A percentile compares a stretch with the other conserved stretches of the same genome.
Evolutionary conservation across 1,140 invertebrate species (phyloP).

Genomic region (Penaeus japonicus): DNA sequence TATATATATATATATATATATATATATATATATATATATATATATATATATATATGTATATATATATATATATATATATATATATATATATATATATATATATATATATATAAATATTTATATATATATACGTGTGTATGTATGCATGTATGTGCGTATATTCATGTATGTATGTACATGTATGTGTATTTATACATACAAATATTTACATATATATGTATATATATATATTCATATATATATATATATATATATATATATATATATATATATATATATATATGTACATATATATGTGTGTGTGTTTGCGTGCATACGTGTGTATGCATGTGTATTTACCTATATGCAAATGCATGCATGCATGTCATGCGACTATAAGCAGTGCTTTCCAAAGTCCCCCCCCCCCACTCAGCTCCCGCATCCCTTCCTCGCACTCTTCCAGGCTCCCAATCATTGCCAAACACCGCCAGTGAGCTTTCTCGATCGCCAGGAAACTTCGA

Average conservation of each 20-base stretch:
- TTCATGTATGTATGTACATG: not conserved
- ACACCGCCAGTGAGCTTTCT: too few relatives aligned
- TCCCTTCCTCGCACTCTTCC: too few relatives aligned
- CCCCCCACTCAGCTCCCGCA: too few relatives aligned
- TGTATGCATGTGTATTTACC: not conserved
- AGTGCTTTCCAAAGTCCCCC: too few relatives aligned
- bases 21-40: too few relatives aligned
- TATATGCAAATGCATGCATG: not conserved
- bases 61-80: not conserved
- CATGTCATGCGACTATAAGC: too few relatives aligned
- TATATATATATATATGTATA: too few relatives aligned
- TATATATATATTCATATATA: not conserved
- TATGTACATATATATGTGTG: not conserved
- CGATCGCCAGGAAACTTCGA: too few relatives aligned
- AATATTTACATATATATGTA: not conserved
- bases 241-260: not conserved
- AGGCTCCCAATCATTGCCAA: too few relatives aligned
- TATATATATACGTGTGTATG: not conserved
- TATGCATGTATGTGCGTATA: not conserved
- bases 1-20: too few relatives aligned
- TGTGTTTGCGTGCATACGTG: not conserved
- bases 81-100: not conserved
- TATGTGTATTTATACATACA: not conserved
- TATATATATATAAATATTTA: not conserved
- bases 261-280: not conserved